Evolutionary conservation across 2,888 invertebrate genomes (phyloP), one percentile per base, ranked within the genome.

Genomic region (Lepidochitona cinerea): DNA sequence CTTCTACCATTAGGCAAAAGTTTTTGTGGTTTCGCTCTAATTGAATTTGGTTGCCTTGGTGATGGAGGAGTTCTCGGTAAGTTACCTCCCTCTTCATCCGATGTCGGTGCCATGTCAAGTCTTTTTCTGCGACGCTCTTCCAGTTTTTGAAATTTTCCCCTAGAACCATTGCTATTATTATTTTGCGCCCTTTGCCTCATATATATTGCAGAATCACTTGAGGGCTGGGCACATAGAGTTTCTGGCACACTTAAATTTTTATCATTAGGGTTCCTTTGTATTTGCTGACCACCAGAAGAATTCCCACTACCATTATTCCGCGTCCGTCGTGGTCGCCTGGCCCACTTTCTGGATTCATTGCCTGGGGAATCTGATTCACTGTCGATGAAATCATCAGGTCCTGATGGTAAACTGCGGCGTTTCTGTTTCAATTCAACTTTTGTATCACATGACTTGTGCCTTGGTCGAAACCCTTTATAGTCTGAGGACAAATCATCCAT

Each of bases 51-150:
- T 2, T 23, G 59, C 29, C 59, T 4, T 4, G 59, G 29, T 4
- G 14, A 35, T 36, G 37, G 33, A 35, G 86, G 84, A 52, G 87
- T 87, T 52, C 86, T 74, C 3, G 83, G 80, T 64, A 85, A 84
- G 0, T 86, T 86, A 0, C 85, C 79, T 49, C 81, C 76, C 68
- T 87, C 87, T 59, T 87, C 87, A 54, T 87, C 87, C 35, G 86
- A 86, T 6, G 87, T 87, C 18, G 85, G 82, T 12, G 83, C 75
- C 23, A 85, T 81, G 68, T 87, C 85, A 35, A 87, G 83, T 35
- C 87, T 72, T 68, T 84, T 83, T 54, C 83, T 83, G n/a, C 87
- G 75, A 77, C 80, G 81, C 70, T 86, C 87, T 74, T 87, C 87
- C 70, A 87, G 78, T 69, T 82, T 81, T 71, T 85, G 84, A 75